Percentiles rank a stretch among this genome's conserved stretches.
These are phyloP conservation scores for Nephila pilipes DNA, from an alignment of 1,140 invertebrate genomes.

Conservation along the genomic window DNA sequence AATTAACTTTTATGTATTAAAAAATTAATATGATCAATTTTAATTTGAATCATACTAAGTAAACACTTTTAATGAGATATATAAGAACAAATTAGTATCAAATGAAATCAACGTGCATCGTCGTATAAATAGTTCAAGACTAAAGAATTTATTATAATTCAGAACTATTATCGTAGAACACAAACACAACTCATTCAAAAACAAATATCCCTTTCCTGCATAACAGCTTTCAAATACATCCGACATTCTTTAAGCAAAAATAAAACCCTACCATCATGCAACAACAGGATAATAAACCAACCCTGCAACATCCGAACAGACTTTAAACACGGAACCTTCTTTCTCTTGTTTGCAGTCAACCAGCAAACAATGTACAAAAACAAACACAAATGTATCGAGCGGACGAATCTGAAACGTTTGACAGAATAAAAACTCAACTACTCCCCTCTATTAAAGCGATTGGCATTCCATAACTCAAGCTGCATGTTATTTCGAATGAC, in stretches of 20 bases:
- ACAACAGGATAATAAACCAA: background rate
- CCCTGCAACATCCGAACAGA: background rate
- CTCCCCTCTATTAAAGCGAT: slow-evolving; percentile 59
- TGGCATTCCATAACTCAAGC: slow-evolving; percentile 70
- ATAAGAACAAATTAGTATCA: too few species aligned
- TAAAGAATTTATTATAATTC: too few species aligned
- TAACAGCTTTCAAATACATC: background rate
- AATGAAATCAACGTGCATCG: too few species aligned
- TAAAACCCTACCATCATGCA: background rate
- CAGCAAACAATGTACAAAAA: slow-evolving; percentile 23
- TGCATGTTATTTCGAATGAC: slow-evolving; percentile 18
- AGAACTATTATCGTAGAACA: background rate
- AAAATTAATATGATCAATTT: too few species aligned
- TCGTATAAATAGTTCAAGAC: too few species aligned
- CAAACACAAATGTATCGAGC: slow-evolving; percentile 33
- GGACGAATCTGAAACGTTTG: slow-evolving; percentile 6
- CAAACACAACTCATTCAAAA: slow-evolving; percentile 10
- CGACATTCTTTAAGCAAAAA: background rate
- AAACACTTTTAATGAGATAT: too few species aligned
- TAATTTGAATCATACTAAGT: too few species aligned
- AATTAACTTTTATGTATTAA: too few species aligned
- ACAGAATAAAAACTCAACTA: slow-evolving; percentile 27
- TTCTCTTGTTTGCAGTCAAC: slow-evolving; percentile 29
- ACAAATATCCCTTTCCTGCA: background rate
- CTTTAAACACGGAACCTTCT: slow-evolving; percentile 29